Evolutionary conservation across 2,113 vertebrate species (phyloP), one percentile per base, ranked within the genome.

Genomic region (Bos javanicus): DNA sequence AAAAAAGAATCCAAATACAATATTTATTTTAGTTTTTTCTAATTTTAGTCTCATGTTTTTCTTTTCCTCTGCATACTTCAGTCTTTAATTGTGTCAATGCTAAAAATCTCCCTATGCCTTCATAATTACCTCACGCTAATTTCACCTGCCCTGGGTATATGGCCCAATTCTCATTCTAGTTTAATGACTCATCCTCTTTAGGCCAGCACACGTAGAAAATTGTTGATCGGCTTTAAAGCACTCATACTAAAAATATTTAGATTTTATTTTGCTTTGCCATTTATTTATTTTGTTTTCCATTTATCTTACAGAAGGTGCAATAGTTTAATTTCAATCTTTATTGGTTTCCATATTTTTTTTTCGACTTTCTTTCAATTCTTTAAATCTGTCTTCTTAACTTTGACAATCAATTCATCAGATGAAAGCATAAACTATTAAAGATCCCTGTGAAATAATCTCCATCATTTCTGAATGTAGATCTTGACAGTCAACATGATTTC

Each of bases 121-220:
- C 50, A 87, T 52, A 62, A 81, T 93, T 80, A 91, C 60, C 87
- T 39, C 84, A 85, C 86, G 90, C 81, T 94, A 96, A 95, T 92
- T 97, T 97, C 85, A 82, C 64, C 43, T 96, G 54, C 96, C 87
- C 90, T 78, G n/a, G 74, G 84, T 64, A 94, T 85, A 82, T 50
- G 90, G 54, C 46, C 94, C 92, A 67, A 95, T 97, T 98, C 96
- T 43, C 84, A 92, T 60, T 92, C 21, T 64, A 64, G 90, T 94
- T 92, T 86, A 95, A 89, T 87, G 90, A 86, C 46, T 82, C 7
- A 50, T 59, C 90, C 87, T 90, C 74, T 95, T 94, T 50, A 84
- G 56, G 21, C 14, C 91, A 97, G 52, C 6, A 74, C 36, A 85
- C 59, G 90, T 97, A 96, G 92, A 81, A 95, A 92, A 96, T 30